Base-by-base conservation (phyloP, 2,888 invertebrate species). In the Piscicola geometra region DNA sequence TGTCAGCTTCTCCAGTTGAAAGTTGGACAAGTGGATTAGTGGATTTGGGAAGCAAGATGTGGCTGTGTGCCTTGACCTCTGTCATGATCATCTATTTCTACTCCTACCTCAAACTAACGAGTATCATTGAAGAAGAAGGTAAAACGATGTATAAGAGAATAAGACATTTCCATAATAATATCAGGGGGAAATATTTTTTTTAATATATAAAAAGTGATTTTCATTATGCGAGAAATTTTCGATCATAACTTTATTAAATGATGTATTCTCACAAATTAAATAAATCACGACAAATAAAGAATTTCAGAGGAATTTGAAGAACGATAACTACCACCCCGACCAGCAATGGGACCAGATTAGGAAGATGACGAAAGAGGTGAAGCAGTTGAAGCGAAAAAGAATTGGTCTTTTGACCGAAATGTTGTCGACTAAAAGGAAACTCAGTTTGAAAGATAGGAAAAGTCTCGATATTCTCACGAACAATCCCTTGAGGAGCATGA, bases 81-180 rank as follows among this genome's bases (percentile, higher is more conserved):
- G 28, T 35, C 35, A 73, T 56, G 56, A 56, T 60, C 0, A 35
- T 73, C 5, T 73, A 73, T n/a, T 33, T 73, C 21, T 64, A 73
- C 33, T 52, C 73, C 35, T 73, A 60, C 25, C 12, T 28, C 2
- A 73, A 73, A 36, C 60, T 73, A 21, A 35, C 32, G 35, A 73
- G 41, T 18, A 56, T 73, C 21, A 73, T 73, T 25, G 73, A 73
- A 64, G 73, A 73, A 52, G 73, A 73, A 60, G 73, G 73, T 73
- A n/a, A n/a, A n/a, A n/a, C n/a, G n/a, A n/a, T n/a, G n/a, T n/a
- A n/a, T n/a, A 33, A 25, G 35, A 0, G 1, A 15, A 36, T 25
- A 2, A 9, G 5, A 12, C 25, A 0, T n/a, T n/a, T n/a, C n/a
- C n/a, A n/a, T n/a, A n/a, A n/a, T n/a, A n/a, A n/a, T n/a, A n/a